Evolutionary conservation across 2,113 vertebrate genomes (phyloP).

Genomic region (Microtus richardsoni): DNA sequence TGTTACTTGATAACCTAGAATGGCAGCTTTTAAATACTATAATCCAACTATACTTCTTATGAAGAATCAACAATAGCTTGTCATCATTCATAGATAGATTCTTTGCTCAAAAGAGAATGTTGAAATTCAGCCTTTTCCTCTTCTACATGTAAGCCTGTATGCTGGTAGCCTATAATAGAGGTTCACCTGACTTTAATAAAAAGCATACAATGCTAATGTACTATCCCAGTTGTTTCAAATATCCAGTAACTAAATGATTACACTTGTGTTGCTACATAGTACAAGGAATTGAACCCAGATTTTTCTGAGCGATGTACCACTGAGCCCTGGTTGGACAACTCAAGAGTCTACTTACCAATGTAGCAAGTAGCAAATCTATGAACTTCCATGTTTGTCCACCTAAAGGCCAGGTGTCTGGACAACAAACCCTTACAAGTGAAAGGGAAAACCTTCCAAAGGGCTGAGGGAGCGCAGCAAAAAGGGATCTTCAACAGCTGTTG

Average conservation of each 20-base stretch:
- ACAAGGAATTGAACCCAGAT: neutral
- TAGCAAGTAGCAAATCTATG: neutral
- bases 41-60: neutral
- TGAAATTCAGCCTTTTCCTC: neutral
- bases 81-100: neutral
- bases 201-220: fast-evolving
- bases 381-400: neutral
- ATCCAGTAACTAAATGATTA: neutral
- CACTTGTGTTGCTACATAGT: neutral
- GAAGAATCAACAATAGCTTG: neutral
- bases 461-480: neutral
- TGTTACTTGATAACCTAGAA: neutral
- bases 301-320: neutral
- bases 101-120: neutral
- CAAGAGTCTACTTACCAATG: neutral
- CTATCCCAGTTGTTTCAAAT: neutral
- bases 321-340: neutral
- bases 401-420: neutral
- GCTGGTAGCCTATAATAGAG: too few relatives aligned
- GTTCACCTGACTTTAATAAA: neutral
- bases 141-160: neutral
- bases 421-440: neutral
- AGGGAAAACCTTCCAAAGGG: neutral
- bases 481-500: neutral
- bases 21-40: neutral